Percentiles rank a stretch among this genome's conserved stretches.
Evolutionary conservation across 2,888 invertebrate species (phyloP).

Genomic region (Agrochola macilenta): DNA sequence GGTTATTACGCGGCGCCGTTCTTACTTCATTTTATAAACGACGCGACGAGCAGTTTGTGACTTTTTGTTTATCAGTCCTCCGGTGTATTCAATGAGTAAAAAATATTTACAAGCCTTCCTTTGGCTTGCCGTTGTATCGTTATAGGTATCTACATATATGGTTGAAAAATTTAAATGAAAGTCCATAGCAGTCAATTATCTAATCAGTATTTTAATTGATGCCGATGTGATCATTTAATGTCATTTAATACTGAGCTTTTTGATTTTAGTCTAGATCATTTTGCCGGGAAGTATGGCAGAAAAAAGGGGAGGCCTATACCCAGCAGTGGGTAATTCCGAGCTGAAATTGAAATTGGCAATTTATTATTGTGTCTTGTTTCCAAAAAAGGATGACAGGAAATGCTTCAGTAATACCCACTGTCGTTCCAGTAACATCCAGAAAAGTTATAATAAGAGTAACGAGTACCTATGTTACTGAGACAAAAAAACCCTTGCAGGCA

Average conservation of each 20-base stretch:
- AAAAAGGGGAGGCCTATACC: too few relatives aligned
- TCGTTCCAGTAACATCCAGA: not conserved
- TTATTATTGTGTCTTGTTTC: constrained; percentile 8
- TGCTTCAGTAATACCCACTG: not conserved
- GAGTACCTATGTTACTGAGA: not conserved
- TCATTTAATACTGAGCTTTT: constrained; percentile 6
- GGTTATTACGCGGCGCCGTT: constrained; percentile 79
- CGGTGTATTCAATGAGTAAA: constrained; percentile 20
- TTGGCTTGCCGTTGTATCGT: not conserved
- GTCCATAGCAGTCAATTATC: not conserved
- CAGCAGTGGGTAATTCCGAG: too few relatives aligned
- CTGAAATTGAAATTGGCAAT: not conserved
- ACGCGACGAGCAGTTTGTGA: constrained; percentile 66
- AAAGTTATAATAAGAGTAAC: constrained; percentile 15
- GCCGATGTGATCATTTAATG: not conserved
- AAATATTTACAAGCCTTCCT: constrained; percentile 24
- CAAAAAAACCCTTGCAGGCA: constrained; percentile 48
- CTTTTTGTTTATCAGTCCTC: constrained; percentile 62
- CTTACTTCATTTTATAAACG: constrained; percentile 80
- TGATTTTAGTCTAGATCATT: not conserved
- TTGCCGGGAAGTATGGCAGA: too few relatives aligned
- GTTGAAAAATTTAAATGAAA: constrained; percentile 17
- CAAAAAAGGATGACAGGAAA: not conserved
- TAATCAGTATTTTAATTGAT: not conserved
- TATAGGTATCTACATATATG: too few relatives aligned